Conservation (phyloP, 2,888 invertebrate species). For the Pseudanteris insignis region DNA sequence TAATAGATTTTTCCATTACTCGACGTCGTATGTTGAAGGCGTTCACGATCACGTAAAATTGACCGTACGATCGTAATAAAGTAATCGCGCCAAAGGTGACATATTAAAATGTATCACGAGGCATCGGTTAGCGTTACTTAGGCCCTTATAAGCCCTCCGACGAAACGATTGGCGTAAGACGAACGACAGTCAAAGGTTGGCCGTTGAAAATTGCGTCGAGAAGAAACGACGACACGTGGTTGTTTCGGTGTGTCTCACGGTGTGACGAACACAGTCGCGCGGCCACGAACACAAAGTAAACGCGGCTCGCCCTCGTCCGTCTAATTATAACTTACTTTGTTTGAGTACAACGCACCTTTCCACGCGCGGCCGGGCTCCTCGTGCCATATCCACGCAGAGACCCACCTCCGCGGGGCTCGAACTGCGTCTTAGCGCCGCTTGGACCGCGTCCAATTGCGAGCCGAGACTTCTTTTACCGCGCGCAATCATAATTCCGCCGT, state of each 20-base stretch:
- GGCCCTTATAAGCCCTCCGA: too few relatives aligned
- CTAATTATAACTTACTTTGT: constrained; percentile 66
- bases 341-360: constrained; percentile 66
- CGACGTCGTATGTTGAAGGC: too few relatives aligned
- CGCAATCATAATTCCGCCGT: constrained; percentile 18
- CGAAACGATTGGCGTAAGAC: constrained; percentile 4
- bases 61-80: too few relatives aligned
- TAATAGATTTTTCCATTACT: too few relatives aligned
- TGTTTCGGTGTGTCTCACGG: constrained; percentile 20
- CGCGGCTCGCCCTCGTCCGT: constrained; percentile 43
- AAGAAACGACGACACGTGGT: constrained; percentile 37
- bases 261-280: constrained; percentile 20
- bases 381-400: constrained; percentile 44
- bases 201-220: constrained; percentile 33
- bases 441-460: constrained; percentile 44
- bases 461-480: constrained; percentile 7
- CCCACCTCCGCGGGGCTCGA: constrained; percentile 43
- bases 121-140: too few relatives aligned
- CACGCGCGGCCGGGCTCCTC: constrained; percentile 53
- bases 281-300: constrained; percentile 15
- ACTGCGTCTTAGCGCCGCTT: constrained; percentile 51
- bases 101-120: too few relatives aligned
- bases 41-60: too few relatives aligned
- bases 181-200: constrained; percentile 12
- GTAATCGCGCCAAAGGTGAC: too few relatives aligned